Conservation (phyloP, 2,113 vertebrate genomes). For the Ornithorhynchus anatinus region DNA sequence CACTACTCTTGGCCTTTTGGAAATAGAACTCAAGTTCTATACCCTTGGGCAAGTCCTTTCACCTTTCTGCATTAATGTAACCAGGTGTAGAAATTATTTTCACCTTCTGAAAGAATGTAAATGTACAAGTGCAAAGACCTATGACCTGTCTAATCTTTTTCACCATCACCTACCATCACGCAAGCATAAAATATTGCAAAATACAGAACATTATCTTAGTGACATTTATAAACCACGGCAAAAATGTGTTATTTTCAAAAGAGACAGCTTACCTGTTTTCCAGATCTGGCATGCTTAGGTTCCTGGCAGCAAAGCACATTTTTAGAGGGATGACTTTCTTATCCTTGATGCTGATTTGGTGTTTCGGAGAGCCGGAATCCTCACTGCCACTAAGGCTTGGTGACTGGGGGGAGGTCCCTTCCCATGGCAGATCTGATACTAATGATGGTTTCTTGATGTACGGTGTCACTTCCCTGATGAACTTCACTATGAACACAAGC, state of each 20-base stretch:
- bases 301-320: slow-evolving; percentile 95
- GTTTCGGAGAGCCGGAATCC: slow-evolving; percentile 87
- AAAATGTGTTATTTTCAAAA: not conserved
- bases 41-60: too few relatives aligned
- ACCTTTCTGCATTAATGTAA: too few relatives aligned
- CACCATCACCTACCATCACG: too few relatives aligned
- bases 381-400: slow-evolving; percentile 88
- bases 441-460: slow-evolving; percentile 93
- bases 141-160: too few relatives aligned
- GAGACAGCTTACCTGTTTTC: slow-evolving; percentile 87
- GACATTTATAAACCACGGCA: not conserved
- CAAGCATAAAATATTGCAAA: too few relatives aligned
- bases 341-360: slow-evolving; percentile 77
- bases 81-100: too few relatives aligned
- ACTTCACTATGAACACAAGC: slow-evolving; percentile 80
- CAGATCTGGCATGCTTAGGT: slow-evolving; percentile 94
- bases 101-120: too few relatives aligned
- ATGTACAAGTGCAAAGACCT: too few relatives aligned
- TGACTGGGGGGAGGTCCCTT: slow-evolving; percentile 77
- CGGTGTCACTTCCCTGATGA: slow-evolving; percentile 92
- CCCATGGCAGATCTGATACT: slow-evolving; percentile 92
- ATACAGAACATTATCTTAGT: too few relatives aligned
- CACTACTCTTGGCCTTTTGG: too few relatives aligned
- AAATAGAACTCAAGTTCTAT: too few relatives aligned
- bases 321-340: slow-evolving; percentile 91